A percentile compares a stretch with the other conserved stretches of the same genome.
Conservation (phyloP, 2,888 invertebrate species). For the Harmothoe impar region DNA sequence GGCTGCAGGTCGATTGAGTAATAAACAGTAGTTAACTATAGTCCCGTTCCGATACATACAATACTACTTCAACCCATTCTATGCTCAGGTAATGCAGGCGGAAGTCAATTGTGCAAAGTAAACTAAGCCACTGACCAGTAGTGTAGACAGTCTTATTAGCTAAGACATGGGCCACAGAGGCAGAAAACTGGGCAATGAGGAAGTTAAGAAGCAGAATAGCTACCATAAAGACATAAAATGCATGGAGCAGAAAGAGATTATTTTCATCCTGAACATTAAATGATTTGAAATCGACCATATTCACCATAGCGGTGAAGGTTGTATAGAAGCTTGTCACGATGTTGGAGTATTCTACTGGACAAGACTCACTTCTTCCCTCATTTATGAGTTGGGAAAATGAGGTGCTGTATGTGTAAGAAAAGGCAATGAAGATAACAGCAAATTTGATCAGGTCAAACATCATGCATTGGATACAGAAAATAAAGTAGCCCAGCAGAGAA, state of each 20-base stretch:
- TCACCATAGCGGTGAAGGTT: constrained; percentile 20
- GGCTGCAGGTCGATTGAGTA: too few species aligned
- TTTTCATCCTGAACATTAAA: not conserved
- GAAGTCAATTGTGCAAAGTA: not conserved
- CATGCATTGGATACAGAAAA: constrained; percentile 29
- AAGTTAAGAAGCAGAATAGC: constrained; percentile 54
- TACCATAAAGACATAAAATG: constrained; percentile 42
- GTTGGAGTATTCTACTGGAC: not conserved
- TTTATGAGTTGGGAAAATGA: not conserved
- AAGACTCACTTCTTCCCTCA: not conserved
- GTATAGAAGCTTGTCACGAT: not conserved
- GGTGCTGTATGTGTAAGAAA: not conserved
- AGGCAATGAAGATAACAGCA: not conserved
- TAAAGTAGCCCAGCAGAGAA: constrained; percentile 26
- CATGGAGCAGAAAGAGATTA: not conserved
- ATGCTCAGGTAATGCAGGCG: not conserved
- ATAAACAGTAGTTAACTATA: too few species aligned
- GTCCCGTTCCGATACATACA: too few species aligned
- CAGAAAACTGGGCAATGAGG: constrained; percentile 49
- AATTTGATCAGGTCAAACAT: constrained; percentile 12
- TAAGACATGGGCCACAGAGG: not conserved
- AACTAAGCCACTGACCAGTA: not conserved
- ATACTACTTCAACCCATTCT: not conserved
- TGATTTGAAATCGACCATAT: constrained; percentile 9
- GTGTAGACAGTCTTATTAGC: not conserved